phyloP scores from a whole-genome alignment of 2,797 vertebrate genomes.

The Peromyscus nudipes region DNA sequence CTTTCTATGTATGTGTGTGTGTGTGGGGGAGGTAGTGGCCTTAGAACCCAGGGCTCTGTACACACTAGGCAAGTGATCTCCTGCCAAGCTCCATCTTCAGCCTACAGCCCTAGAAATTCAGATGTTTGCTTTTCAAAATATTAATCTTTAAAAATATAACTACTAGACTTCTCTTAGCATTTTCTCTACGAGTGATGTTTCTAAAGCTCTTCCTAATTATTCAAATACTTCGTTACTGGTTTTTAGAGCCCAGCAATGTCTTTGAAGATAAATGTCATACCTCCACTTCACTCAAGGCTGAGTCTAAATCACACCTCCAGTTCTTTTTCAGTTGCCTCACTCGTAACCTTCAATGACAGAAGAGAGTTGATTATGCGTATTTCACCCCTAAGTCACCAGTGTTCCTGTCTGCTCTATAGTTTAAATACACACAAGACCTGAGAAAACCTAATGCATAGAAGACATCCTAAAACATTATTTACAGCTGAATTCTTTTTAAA shows the following conservation, averaged over 20 bases:
- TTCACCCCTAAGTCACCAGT: conserved; percentile 10
- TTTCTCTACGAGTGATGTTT: conserved; percentile 36
- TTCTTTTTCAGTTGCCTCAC: conserved; percentile 80
- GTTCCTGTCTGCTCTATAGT: conserved; percentile 16
- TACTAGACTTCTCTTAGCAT: conserved; percentile 22
- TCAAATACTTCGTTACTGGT: neutral
- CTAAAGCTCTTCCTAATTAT: conserved; percentile 43
- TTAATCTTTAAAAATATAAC: conserved; percentile 35
- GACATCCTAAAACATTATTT: neutral
- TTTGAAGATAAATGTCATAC: conserved; percentile 81
- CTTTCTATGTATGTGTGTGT: neutral
- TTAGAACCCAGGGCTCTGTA: neutral
- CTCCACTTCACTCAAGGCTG: conserved; percentile 89
- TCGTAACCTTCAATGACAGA: conserved; percentile 85
- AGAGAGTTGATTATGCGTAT: conserved; percentile 61
- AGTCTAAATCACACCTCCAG: conserved; percentile 86
- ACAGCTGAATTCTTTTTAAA: neutral
- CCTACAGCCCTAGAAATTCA: conserved; percentile 50
- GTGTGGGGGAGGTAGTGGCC: neutral
- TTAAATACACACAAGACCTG: conserved; percentile 20
- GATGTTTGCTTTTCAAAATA: conserved; percentile 47
- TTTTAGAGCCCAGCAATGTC: neutral
- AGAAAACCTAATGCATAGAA: conserved; percentile 9
- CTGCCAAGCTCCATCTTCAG: neutral
- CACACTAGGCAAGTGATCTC: neutral